Conservation (phyloP, 2,888 invertebrate species). For the Habrosyne pyritoides region DNA sequence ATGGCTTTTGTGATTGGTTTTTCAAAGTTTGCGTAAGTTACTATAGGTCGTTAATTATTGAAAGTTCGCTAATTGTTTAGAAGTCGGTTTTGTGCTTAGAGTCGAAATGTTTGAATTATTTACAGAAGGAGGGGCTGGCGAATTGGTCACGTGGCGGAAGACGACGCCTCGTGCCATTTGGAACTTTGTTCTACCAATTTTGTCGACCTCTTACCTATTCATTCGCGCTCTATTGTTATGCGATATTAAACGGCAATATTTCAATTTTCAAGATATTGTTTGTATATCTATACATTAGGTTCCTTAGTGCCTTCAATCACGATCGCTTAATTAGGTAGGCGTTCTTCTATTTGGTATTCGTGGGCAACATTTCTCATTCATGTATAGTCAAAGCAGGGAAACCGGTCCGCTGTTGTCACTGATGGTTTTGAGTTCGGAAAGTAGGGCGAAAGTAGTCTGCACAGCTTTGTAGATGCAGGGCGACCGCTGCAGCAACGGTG, state of each 20-base stretch:
- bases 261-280: neutral
- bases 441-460: constrained; percentile 67
- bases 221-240: constrained; percentile 40
- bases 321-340: neutral
- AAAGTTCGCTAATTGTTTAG: constrained; percentile 62
- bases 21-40: constrained; percentile 35
- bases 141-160: constrained; percentile 59
- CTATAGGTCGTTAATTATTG: constrained; percentile 51
- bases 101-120: constrained; percentile 64
- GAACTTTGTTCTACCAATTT: constrained; percentile 12
- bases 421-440: constrained; percentile 54
- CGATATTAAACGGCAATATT: constrained; percentile 3
- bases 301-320: neutral
- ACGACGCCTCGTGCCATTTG: constrained; percentile 41
- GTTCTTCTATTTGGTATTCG: neutral
- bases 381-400: constrained; percentile 1
- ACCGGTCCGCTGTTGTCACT: constrained; percentile 23
- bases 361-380: neutral
- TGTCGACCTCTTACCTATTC: constrained; percentile 37
- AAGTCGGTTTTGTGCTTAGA: constrained; percentile 56
- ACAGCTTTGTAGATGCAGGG: constrained; percentile 66
- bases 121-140: constrained; percentile 55
- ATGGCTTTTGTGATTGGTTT: constrained; percentile 14
- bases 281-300: neutral
- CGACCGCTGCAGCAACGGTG: constrained; percentile 77